Conservation (phyloP, 2,113 vertebrate genomes). For the Apteryx mantelli region DNA sequence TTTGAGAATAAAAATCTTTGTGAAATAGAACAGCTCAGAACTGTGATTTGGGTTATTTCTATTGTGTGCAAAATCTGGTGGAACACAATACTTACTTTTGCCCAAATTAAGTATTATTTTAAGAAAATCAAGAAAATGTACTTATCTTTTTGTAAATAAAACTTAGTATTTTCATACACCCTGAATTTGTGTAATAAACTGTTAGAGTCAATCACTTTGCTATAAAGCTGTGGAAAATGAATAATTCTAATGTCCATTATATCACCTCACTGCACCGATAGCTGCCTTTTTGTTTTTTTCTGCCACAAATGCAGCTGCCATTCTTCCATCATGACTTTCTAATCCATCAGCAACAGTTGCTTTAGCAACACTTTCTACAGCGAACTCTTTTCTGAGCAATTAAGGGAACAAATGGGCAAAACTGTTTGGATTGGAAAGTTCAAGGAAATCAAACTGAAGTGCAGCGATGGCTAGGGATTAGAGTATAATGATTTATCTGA, state of each 20-base stretch:
- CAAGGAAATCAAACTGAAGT: not conserved
- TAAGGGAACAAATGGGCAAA: not conserved
- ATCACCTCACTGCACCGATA: not conserved
- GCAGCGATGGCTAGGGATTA: not conserved
- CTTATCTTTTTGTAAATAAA: not conserved
- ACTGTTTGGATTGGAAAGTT: not conserved
- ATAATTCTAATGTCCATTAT: not conserved
- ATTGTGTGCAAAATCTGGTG: not conserved
- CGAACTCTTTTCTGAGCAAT: not conserved
- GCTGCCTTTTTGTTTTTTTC: not conserved
- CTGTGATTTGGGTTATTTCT: not conserved
- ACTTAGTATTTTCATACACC: not conserved
- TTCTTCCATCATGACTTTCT: not conserved
- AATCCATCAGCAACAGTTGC: not conserved
- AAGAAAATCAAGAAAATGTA: not conserved
- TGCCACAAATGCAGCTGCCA: not conserved
- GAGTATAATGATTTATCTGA: not conserved
- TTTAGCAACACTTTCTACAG: not conserved
- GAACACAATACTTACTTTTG: not conserved
- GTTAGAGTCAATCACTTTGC: not conserved
- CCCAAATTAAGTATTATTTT: not conserved
- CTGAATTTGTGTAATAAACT: not conserved
- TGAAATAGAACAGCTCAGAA: not conserved
- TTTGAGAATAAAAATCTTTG: not conserved
- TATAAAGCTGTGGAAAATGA: not conserved